Evolutionary conservation across 2,888 invertebrate species (phyloP).

Genomic region (Lasioglossum villosulum): DNA sequence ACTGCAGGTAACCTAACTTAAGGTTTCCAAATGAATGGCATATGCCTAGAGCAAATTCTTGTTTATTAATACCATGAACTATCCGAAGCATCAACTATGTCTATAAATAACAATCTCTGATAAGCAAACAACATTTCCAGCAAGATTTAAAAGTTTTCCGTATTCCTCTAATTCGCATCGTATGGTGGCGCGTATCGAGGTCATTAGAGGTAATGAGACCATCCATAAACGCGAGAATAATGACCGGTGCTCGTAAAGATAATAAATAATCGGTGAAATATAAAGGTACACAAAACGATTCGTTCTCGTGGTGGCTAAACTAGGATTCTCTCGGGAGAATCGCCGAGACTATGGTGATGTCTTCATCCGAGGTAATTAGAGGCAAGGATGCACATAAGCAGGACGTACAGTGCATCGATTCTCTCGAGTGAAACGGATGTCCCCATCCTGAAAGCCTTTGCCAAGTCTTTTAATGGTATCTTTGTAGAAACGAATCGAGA

Average conservation of each 20-base stretch:
- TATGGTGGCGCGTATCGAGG: constrained; percentile 33
- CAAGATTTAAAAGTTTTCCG: not conserved
- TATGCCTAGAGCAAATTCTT: not conserved
- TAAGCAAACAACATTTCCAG: not conserved
- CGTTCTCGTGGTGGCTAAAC: constrained; percentile 48
- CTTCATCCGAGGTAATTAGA: constrained; percentile 74
- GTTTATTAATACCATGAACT: not conserved
- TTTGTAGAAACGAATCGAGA: constrained; percentile 19
- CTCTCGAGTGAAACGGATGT: constrained; percentile 70
- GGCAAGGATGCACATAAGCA: constrained; percentile 72
- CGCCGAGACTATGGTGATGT: constrained; percentile 62
- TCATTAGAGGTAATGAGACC: constrained; percentile 65
- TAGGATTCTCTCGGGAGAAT: constrained; percentile 45
- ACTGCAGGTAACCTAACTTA: not conserved
- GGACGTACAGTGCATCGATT: constrained; percentile 61
- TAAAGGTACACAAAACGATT: constrained; percentile 64
- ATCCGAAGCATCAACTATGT: not conserved
- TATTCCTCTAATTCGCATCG: constrained; percentile 41
- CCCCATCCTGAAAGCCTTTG: constrained; percentile 49
- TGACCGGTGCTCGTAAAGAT: constrained; percentile 61
- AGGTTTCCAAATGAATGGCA: not conserved
- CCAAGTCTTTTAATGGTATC: constrained; percentile 24
- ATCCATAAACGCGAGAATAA: constrained; percentile 61
- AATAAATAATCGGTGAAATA: constrained; percentile 70
- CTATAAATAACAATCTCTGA: not conserved